A percentile compares a stretch with the other conserved stretches of the same genome.
Evolutionary conservation across 2,888 invertebrate species (phyloP).

Genomic region (Xestia ashworthii): DNA sequence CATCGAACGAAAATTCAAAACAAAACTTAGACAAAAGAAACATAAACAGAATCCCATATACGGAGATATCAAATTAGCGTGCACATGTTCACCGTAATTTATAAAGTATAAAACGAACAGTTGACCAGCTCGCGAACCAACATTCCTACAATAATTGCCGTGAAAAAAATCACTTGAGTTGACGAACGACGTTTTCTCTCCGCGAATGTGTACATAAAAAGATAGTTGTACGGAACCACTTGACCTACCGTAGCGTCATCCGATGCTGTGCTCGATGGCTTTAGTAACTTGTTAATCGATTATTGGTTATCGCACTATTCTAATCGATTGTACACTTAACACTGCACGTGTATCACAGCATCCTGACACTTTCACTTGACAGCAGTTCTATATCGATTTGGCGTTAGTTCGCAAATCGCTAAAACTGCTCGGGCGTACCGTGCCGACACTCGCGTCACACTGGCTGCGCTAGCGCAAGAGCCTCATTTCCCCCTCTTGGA

Average conservation of each 20-base stretch:
- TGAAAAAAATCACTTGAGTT: constrained; percentile 62
- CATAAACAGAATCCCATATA: constrained; percentile 36
- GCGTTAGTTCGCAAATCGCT: constrained; percentile 73
- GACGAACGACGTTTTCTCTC: constrained; percentile 69
- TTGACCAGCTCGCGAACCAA: constrained; percentile 59
- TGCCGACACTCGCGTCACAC: constrained; percentile 77
- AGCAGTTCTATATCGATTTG: constrained; percentile 83
- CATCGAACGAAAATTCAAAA: constrained; percentile 41
- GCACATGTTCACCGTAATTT: constrained; percentile 35
- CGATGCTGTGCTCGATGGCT: constrained; percentile 58
- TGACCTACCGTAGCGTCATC: constrained; percentile 70
- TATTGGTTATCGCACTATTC: constrained; percentile 54
- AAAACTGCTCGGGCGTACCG: constrained; percentile 74
- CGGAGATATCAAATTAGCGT: constrained; percentile 54
- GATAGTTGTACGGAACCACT: constrained; percentile 67
- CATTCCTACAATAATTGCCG: constrained; percentile 60
- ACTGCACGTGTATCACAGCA: constrained; percentile 74
- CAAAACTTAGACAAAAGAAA: constrained; percentile 32
- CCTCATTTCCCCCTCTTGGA: constrained; percentile 79
- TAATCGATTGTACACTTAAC: constrained; percentile 65
- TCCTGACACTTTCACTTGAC: constrained; percentile 84
- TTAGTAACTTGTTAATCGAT: constrained; percentile 57
- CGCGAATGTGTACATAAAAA: constrained; percentile 69
- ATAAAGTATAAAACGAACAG: constrained; percentile 46
- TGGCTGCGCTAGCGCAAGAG: constrained; percentile 78